Conservation (phyloP, 1,140 invertebrate species). For the Leptopilina clavipes region DNA sequence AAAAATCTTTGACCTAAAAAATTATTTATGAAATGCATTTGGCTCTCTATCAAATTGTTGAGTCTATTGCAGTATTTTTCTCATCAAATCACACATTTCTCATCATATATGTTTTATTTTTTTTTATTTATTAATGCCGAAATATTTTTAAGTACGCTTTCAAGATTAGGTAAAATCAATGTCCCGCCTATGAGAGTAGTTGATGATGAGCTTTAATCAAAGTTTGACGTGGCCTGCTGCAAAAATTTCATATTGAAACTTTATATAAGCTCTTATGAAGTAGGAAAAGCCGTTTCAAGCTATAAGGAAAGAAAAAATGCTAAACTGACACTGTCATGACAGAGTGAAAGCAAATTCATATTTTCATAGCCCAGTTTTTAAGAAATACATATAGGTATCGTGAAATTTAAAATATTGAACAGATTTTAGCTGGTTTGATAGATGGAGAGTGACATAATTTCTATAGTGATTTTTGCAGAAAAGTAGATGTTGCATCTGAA, state of each 20-base stretch:
- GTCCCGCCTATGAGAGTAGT: neutral
- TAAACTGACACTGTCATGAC: constrained; percentile 12
- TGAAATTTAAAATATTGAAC: constrained; percentile 17
- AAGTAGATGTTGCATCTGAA: neutral
- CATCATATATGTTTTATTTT: neutral
- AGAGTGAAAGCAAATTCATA: constrained; percentile 21
- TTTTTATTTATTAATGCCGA: no score
- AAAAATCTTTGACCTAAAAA: constrained; percentile 27
- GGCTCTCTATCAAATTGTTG: constrained; percentile 15
- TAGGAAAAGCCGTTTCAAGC: constrained; percentile 17
- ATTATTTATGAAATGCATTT: constrained; percentile 17
- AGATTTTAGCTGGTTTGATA: neutral
- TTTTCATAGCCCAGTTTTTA: neutral
- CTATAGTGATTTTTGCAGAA: neutral
- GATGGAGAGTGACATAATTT: neutral
- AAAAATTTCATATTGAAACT: constrained; percentile 9
- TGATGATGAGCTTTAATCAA: constrained; percentile 6
- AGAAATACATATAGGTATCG: neutral
- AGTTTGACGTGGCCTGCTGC: constrained; percentile 5
- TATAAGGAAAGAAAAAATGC: neutral
- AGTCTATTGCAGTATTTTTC: constrained; percentile 11
- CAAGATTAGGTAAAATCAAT: neutral
- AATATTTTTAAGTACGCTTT: no score
- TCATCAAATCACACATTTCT: no score
- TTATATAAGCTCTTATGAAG: neutral